A percentile compares a stretch with the other conserved stretches of the same genome.
Evolutionary conservation across 2,113 vertebrate genomes (phyloP).

Genomic region (Cinclus mexicanus): DNA sequence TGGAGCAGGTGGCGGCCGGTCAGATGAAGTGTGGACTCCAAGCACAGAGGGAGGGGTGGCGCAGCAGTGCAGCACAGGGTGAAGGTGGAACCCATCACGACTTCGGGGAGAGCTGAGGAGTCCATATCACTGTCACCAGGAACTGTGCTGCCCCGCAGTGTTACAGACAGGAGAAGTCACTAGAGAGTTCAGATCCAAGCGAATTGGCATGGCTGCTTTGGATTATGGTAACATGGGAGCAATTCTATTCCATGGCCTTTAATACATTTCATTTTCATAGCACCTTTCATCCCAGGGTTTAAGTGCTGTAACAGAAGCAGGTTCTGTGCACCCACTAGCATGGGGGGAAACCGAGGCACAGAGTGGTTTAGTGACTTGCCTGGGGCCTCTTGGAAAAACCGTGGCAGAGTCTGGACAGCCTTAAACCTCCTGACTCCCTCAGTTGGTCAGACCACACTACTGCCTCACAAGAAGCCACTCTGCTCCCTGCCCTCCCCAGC

Average conservation of each 20-base stretch:
- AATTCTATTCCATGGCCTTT: constrained; percentile 23
- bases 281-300: constrained; percentile 53
- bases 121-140: neutral
- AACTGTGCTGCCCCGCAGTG: neutral
- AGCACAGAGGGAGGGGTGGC: neutral
- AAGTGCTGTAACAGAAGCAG: constrained; percentile 20
- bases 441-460: neutral
- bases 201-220: neutral
- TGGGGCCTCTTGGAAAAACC: neutral
- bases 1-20: neutral
- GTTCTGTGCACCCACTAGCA: neutral
- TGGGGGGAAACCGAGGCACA: constrained; percentile 23
- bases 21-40: neutral
- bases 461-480: constrained; percentile 7
- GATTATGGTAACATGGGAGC: neutral
- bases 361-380: constrained; percentile 25
- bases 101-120: neutral
- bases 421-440: constrained; percentile 21
- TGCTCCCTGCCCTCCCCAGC: constrained; percentile 7
- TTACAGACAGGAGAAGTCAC: neutral
- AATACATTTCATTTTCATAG: constrained; percentile 49
- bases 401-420: neutral
- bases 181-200: neutral
- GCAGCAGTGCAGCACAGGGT: neutral
- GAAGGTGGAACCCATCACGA: neutral